A percentile compares a stretch with the other conserved stretches of the same genome.
Evolutionary conservation across 2,797 vertebrate species (phyloP).

Genomic region (Gymnoscopelus braueri): DNA sequence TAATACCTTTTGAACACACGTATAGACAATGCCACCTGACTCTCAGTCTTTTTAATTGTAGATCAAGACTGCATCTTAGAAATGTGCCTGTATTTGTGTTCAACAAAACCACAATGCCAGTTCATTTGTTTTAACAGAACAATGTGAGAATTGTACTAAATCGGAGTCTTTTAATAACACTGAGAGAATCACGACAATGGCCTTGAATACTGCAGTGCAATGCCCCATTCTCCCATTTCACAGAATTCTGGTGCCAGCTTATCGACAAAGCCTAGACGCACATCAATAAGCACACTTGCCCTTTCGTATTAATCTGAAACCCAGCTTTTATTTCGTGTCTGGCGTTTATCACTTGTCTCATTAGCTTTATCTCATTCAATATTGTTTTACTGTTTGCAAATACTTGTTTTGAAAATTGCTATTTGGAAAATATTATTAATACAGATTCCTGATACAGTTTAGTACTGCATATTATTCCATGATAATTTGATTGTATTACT

Average conservation of each 20-base stretch:
- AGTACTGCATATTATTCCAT: not conserved
- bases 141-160: no score
- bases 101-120: no score
- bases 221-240: not conserved
- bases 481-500: not conserved
- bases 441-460: no score
- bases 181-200: no score
- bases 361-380: not conserved
- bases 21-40: no score
- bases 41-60: no score
- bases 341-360: not conserved
- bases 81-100: no score
- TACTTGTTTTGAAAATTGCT: not conserved
- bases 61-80: no score
- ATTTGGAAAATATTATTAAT: not conserved
- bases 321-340: not conserved
- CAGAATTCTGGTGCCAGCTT: not conserved
- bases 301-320: not conserved
- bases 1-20: no score
- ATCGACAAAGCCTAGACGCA: not conserved
- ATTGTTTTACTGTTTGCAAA: not conserved
- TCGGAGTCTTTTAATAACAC: no score
- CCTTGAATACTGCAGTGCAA: not conserved
- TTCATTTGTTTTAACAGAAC: no score
- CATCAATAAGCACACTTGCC: conserved; percentile 1